Evolutionary conservation across 2,888 invertebrate genomes (phyloP).

Genomic region (Timema podura): DNA sequence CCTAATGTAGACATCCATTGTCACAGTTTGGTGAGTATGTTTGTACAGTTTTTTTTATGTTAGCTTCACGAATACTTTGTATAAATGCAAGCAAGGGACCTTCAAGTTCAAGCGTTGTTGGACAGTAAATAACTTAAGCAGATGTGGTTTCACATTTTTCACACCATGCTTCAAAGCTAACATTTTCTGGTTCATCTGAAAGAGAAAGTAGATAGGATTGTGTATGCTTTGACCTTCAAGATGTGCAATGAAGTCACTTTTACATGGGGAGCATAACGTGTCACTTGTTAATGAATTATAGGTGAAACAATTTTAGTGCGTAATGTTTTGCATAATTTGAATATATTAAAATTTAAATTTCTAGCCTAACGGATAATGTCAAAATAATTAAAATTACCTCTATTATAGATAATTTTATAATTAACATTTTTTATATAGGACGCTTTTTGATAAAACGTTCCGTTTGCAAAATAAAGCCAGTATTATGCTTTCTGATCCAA

Average conservation of each 20-base stretch:
- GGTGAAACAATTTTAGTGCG: too few relatives aligned
- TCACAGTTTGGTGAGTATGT: too few relatives aligned
- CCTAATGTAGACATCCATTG: too few relatives aligned
- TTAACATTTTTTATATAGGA: too few relatives aligned
- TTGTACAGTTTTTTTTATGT: background rate
- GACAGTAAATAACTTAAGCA: conserved; percentile 11
- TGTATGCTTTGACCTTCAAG: conserved; percentile 1
- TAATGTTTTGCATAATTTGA: too few relatives aligned
- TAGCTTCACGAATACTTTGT: conserved; percentile 11
- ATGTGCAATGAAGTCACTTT: conserved; percentile 1
- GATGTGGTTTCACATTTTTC: background rate
- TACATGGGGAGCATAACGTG: conserved; percentile 4
- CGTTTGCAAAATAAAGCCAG: too few relatives aligned
- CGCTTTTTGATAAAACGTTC: too few relatives aligned
- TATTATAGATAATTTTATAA: too few relatives aligned
- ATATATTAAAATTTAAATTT: too few relatives aligned
- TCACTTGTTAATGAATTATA: background rate
- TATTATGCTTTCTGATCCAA: too few relatives aligned
- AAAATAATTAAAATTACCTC: too few relatives aligned
- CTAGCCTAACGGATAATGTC: too few relatives aligned
- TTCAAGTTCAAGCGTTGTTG: conserved; percentile 1
- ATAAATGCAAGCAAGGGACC: conserved; percentile 6
- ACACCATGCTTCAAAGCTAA: conserved; percentile 10
- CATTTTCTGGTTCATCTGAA: background rate
- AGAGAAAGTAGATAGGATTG: background rate